Conservation (phyloP, 2,113 vertebrate species). For the Austrofundulus limnaeus region DNA sequence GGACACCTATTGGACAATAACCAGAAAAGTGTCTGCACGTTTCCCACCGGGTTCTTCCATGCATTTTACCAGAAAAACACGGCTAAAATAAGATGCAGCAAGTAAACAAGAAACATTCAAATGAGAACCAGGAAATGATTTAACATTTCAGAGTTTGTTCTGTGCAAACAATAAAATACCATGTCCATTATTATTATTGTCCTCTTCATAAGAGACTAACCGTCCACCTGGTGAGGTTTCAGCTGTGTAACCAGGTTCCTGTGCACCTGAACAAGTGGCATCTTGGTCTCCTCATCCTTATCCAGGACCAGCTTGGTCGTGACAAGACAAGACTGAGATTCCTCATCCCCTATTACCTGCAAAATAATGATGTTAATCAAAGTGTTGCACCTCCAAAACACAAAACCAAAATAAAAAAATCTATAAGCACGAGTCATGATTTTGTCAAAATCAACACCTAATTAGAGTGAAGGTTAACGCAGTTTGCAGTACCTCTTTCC, state of each 20-base stretch:
- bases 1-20: constrained; percentile 83
- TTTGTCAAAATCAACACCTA: too few relatives aligned
- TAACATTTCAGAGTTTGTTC: too few relatives aligned
- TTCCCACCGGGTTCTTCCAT: not conserved
- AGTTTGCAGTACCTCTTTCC: constrained; percentile 88
- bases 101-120: not conserved
- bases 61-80: too few relatives aligned
- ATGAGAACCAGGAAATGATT: too few relatives aligned
- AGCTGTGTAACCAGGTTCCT: constrained; percentile 88
- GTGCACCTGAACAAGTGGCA: constrained; percentile 92
- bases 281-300: constrained; percentile 90
- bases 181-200: too few relatives aligned
- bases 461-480: too few relatives aligned
- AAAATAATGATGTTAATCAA: not conserved
- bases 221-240: constrained; percentile 90
- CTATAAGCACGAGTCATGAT: too few relatives aligned
- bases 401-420: too few relatives aligned
- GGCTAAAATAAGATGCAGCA: not conserved
- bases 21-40: not conserved
- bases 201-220: constrained; percentile 41
- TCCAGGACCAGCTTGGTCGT: constrained; percentile 95
- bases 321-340: constrained; percentile 85
- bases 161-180: too few relatives aligned
- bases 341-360: constrained; percentile 85
- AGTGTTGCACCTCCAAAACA: not conserved